phyloP scores from a whole-genome alignment of 2,113 vertebrate genomes.

The Alethe castanea region DNA sequence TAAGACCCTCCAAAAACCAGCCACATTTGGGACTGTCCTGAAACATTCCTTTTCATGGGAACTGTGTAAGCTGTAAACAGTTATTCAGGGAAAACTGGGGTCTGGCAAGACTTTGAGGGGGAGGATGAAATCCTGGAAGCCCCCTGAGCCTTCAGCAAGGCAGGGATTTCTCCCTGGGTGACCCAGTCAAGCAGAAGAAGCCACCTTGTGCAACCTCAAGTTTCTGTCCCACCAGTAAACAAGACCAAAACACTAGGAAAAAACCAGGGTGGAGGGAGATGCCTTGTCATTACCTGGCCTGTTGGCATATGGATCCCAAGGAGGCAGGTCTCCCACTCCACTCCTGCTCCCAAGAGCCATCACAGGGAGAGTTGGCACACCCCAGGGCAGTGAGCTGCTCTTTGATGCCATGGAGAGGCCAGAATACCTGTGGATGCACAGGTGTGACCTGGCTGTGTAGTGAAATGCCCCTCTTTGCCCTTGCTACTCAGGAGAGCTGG shows the following conservation, averaged over 20 bases:
- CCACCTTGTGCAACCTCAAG: background rate
- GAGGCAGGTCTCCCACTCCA: background rate
- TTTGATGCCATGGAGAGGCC: background rate
- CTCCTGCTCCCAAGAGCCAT: background rate
- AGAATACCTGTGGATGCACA: accelerated
- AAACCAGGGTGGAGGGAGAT: accelerated
- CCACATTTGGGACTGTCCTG: background rate
- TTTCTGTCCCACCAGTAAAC: background rate
- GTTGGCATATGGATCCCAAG: background rate
- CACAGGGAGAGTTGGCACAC: background rate
- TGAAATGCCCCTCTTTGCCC: accelerated
- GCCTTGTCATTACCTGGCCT: too few species aligned
- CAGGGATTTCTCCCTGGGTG: background rate
- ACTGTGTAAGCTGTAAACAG: background rate
- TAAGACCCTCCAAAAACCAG: background rate
- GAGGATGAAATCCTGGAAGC: background rate
- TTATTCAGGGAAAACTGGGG: background rate
- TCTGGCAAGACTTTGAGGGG: background rate
- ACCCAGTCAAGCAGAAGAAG: background rate
- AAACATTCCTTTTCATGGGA: background rate
- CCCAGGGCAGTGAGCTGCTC: background rate
- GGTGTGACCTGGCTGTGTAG: background rate
- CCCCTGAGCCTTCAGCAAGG: background rate
- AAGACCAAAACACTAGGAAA: background rate
- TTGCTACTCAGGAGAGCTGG: background rate